phyloP scores from a whole-genome alignment of 30 jellyfish, hydroid and myxozoan genomes.

The Haliclystus octoradiatus region DNA sequence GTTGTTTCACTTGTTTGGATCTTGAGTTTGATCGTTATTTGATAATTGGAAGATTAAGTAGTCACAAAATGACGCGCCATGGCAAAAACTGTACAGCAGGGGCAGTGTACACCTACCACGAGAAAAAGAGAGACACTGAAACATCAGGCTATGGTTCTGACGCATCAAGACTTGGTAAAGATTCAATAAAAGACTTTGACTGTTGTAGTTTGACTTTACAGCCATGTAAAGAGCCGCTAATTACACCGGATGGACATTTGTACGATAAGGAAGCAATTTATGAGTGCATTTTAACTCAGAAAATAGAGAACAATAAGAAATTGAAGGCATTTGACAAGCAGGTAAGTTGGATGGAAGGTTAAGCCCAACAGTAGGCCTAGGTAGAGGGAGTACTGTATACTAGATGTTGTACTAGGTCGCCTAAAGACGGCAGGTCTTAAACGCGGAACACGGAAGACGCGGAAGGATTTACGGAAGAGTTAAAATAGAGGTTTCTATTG shows the following conservation, averaged over 20 bases:
- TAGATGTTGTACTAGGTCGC: too few relatives aligned
- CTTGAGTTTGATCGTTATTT: too few relatives aligned
- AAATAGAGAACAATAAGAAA: slow-evolving; percentile 50
- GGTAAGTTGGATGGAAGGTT: slow-evolving; percentile 38
- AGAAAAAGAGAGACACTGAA: slow-evolving; percentile 77
- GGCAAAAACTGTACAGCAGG: slow-evolving; percentile 97
- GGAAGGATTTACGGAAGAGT: too few relatives aligned
- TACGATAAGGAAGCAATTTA: slow-evolving; percentile 85
- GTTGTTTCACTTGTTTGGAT: not conserved
- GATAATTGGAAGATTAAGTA: not conserved
- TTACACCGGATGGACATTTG: slow-evolving; percentile 83
- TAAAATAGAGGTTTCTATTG: too few relatives aligned
- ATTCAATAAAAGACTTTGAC: slow-evolving; percentile 81
- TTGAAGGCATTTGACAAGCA: slow-evolving; percentile 68
- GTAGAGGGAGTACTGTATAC: too few relatives aligned
- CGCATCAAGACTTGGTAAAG: slow-evolving; percentile 70
- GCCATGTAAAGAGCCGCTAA: slow-evolving; percentile 92
- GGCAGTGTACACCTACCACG: slow-evolving; percentile 92
- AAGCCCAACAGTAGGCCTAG: too few relatives aligned
- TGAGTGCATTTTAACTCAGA: slow-evolving; percentile 75
- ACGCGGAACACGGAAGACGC: too few relatives aligned
- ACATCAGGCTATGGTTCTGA: slow-evolving; percentile 96
- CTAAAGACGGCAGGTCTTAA: too few relatives aligned
- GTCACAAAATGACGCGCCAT: slow-evolving; percentile 74
- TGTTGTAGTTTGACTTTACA: slow-evolving; percentile 93